Conservation (phyloP, 2,797 vertebrate genomes). For the Epinephelus malabaricus region DNA sequence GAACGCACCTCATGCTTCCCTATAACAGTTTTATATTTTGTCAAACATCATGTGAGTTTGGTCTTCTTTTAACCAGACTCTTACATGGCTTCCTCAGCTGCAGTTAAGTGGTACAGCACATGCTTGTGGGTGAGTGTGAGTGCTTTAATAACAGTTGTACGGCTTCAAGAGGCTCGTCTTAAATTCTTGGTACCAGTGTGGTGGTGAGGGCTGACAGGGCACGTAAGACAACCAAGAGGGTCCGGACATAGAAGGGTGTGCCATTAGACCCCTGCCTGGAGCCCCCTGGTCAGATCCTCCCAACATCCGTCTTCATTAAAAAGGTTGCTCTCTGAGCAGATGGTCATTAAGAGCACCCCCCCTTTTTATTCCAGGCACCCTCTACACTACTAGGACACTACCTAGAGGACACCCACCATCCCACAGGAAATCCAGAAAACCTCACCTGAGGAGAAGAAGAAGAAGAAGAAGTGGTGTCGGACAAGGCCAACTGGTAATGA, state of each 20-base stretch:
- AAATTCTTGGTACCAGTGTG: constrained; percentile 19
- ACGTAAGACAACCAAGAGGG: constrained; percentile 46
- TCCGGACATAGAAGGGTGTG: constrained; percentile 81
- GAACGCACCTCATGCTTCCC: not conserved
- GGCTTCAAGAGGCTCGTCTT: constrained; percentile 27
- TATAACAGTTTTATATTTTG: not conserved
- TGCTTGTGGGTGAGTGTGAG: constrained; percentile 18
- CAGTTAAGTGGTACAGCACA: constrained; percentile 1
- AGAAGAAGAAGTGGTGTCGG: constrained; percentile 45
- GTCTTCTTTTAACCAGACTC: not conserved
- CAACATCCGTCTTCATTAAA: constrained; percentile 99
- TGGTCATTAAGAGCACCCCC: constrained; percentile 90
- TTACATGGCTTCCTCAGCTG: not conserved
- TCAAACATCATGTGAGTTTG: not conserved
- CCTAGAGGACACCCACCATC: constrained; percentile 89
- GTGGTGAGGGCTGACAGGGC: constrained; percentile 40
- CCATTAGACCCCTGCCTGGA: constrained; percentile 92
- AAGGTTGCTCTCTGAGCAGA: constrained; percentile 93
- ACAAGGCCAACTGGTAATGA: constrained; percentile 74
- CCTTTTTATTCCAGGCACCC: constrained; percentile 72
- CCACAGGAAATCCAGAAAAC: constrained; percentile 58
- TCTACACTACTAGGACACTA: constrained; percentile 85
- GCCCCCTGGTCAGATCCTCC: constrained; percentile 86
- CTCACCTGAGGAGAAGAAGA: constrained; percentile 43
- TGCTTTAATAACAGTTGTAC: constrained; percentile 7